A percentile compares a stretch with the other conserved stretches of the same genome.
These are phyloP conservation scores for Nephila pilipes DNA, from an alignment of 1,140 invertebrate genomes.

Conservation along the genomic window DNA sequence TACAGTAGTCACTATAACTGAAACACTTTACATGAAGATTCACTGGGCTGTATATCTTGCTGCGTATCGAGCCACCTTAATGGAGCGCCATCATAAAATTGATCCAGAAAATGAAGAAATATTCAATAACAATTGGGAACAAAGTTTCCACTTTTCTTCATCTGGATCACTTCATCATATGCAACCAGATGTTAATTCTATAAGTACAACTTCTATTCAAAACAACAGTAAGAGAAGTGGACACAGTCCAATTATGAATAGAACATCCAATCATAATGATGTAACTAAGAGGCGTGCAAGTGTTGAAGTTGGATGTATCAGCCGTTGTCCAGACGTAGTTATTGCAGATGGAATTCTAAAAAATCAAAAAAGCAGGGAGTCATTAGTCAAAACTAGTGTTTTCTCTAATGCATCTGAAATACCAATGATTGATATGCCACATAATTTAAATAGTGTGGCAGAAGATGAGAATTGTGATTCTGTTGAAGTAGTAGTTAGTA, in stretches of 20 bases:
- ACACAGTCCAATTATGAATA: constrained; percentile 44
- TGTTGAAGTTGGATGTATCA: constrained; percentile 73
- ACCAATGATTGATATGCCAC: constrained; percentile 71
- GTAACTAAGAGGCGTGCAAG: constrained; percentile 52
- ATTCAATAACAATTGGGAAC: constrained; percentile 67
- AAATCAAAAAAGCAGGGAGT: constrained; percentile 53
- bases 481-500: constrained; percentile 65
- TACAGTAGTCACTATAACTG: constrained; percentile 85
- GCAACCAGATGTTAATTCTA: constrained; percentile 21
- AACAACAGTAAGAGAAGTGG: constrained; percentile 31
- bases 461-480: constrained; percentile 69
- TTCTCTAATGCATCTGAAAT: constrained; percentile 53
- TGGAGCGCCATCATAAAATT: constrained; percentile 77
- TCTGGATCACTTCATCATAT: constrained; percentile 65
- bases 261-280: constrained; percentile 24
- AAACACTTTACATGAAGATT: constrained; percentile 80
- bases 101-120: constrained; percentile 72
- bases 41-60: constrained; percentile 78
- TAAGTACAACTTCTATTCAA: neutral
- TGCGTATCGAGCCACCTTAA: constrained; percentile 78
- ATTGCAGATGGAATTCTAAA: constrained; percentile 55
- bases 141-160: constrained; percentile 54
- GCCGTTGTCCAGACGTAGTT: constrained; percentile 34
- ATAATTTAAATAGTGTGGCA: constrained; percentile 62
- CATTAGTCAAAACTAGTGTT: neutral